phyloP scores from a whole-genome alignment of 2,888 invertebrate genomes.

The Hipparchia semele region DNA sequence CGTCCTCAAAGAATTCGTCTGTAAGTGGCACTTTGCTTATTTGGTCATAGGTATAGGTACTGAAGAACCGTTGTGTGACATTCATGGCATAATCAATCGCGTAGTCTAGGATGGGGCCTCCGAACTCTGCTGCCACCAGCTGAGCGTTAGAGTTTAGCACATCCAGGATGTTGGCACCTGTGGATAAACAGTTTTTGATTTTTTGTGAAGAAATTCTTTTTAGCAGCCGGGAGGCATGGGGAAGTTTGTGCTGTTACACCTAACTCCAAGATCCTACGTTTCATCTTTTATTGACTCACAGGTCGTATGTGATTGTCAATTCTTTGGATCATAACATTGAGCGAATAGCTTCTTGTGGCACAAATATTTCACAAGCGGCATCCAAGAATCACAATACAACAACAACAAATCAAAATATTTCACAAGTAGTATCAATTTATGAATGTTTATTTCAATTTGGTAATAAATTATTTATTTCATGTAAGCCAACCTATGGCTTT shows the following conservation, averaged over 20 bases:
- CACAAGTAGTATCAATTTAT: too few species aligned
- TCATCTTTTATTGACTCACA: too few species aligned
- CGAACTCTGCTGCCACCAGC: constrained; percentile 73
- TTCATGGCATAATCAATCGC: constrained; percentile 78
- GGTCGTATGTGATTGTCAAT: too few species aligned
- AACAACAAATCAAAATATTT: too few species aligned
- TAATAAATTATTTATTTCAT: too few species aligned
- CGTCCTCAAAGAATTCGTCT: constrained; percentile 72
- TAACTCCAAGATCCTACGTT: too few species aligned
- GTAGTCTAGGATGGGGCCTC: constrained; percentile 75
- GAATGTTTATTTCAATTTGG: too few species aligned
- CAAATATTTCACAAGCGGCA: too few species aligned
- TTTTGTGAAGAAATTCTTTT: not conserved
- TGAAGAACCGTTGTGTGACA: constrained; percentile 75
- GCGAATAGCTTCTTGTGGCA: too few species aligned
- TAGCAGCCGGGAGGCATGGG: not conserved
- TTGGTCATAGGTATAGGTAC: constrained; percentile 74
- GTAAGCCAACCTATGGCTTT: too few species aligned
- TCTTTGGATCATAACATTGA: too few species aligned
- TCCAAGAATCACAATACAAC: too few species aligned
- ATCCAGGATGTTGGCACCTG: constrained; percentile 71
- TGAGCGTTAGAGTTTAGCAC: constrained; percentile 74
- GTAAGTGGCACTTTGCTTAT: constrained; percentile 67
- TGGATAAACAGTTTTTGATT: constrained; percentile 26
- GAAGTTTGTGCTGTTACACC: not conserved